Conservation (phyloP, 1,140 invertebrate species). For the Lasioglossum baleicum region DNA sequence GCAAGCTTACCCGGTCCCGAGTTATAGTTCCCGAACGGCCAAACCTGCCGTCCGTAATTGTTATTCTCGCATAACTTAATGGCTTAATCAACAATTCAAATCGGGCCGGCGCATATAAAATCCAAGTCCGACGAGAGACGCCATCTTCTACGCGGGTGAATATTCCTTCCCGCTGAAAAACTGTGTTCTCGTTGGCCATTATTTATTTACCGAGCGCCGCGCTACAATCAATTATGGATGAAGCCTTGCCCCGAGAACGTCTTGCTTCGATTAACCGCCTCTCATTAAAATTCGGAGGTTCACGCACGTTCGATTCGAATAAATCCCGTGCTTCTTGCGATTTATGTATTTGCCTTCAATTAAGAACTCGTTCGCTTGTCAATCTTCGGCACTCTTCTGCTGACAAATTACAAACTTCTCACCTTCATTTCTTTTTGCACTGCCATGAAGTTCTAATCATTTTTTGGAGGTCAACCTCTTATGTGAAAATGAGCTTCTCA, state of each 20-base stretch:
- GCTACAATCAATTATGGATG: slow-evolving; percentile 60
- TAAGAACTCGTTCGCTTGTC: neutral
- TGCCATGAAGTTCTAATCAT: no score
- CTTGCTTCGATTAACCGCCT: neutral
- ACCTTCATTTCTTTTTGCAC: no score
- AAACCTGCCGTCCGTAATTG: slow-evolving; percentile 43
- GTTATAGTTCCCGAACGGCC: neutral
- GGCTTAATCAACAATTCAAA: slow-evolving; percentile 67
- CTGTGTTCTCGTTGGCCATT: slow-evolving; percentile 33
- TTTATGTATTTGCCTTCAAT: neutral
- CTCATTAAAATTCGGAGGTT: neutral
- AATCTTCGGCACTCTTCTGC: no score
- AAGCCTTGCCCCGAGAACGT: slow-evolving; percentile 8
- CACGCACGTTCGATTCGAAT: neutral
- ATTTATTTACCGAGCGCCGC: slow-evolving; percentile 41
- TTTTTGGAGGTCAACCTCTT: no score
- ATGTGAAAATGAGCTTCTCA: no score
- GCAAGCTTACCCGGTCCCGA: slow-evolving; percentile 7
- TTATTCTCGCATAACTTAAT: slow-evolving; percentile 62
- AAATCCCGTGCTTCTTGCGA: neutral
- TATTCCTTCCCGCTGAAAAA: slow-evolving; percentile 33
- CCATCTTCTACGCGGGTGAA: slow-evolving; percentile 7
- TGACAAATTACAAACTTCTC: no score
- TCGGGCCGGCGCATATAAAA: slow-evolving; percentile 52
- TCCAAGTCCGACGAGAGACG: slow-evolving; percentile 36